Evolutionary conservation across 1,140 invertebrate genomes (phyloP).

Genomic region (Dendrolimus kikuchii): DNA sequence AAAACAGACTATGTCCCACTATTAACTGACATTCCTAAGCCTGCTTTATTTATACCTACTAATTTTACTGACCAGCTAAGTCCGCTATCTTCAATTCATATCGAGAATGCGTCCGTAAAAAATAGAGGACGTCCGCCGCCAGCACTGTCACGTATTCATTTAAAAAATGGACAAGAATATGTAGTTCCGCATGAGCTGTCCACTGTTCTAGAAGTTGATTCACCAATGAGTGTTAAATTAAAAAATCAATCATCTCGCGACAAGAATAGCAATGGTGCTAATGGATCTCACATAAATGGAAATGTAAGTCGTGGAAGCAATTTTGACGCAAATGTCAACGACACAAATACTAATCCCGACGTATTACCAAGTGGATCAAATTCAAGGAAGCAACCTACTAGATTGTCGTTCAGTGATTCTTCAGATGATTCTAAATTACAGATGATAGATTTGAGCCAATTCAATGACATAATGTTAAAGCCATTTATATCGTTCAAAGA

Average conservation of each 20-base stretch:
- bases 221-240: slow-evolving; percentile 64
- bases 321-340: slow-evolving; percentile 1
- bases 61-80: background rate
- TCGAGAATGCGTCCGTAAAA: slow-evolving; percentile 17
- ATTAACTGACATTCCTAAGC: slow-evolving; percentile 48
- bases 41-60: slow-evolving; percentile 20
- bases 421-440: slow-evolving; percentile 49
- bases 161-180: slow-evolving; percentile 46
- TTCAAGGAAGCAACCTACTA: slow-evolving; percentile 11
- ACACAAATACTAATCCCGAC: slow-evolving; percentile 21
- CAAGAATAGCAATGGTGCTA: slow-evolving; percentile 20
- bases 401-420: slow-evolving; percentile 34
- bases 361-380: slow-evolving; percentile 22
- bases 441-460: slow-evolving; percentile 60
- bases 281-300: slow-evolving; percentile 8
- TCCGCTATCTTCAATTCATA: too few relatives aligned
- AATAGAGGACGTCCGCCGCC: slow-evolving; percentile 51
- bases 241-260: slow-evolving; percentile 38
- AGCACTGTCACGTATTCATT: slow-evolving; percentile 41
- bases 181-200: slow-evolving; percentile 75
- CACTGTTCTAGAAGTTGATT: slow-evolving; percentile 78
- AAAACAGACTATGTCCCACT: slow-evolving; percentile 31
- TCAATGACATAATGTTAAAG: slow-evolving; percentile 62
- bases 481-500: slow-evolving; percentile 64
- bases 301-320: background rate